Percentiles rank a stretch among this genome's conserved stretches.
phyloP scores from a whole-genome alignment of 2,113 vertebrate genomes.

The Pseudorhombus dupliciocellatus region DNA sequence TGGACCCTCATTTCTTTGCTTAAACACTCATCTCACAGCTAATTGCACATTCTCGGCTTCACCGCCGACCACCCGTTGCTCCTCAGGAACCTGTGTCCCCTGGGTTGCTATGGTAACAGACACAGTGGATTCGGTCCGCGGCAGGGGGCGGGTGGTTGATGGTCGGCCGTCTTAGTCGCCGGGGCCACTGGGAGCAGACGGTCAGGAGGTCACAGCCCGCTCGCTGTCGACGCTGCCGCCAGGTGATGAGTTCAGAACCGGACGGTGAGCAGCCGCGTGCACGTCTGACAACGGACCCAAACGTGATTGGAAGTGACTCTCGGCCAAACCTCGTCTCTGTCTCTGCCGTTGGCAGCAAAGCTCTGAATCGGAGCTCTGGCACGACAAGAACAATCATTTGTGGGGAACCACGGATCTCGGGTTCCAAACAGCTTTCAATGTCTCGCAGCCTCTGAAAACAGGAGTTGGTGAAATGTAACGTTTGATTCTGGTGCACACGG shows the following conservation, averaged over 20 bases:
- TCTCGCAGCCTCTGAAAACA: no score
- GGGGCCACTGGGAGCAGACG: neutral
- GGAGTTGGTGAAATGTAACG: no score
- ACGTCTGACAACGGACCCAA: neutral
- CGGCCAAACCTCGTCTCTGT: no score
- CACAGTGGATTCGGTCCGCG: constrained; percentile 4
- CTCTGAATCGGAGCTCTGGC: no score
- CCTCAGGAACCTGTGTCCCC: constrained; percentile 29
- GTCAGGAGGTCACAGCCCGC: constrained; percentile 13
- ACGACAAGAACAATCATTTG: no score
- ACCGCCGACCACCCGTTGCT: constrained; percentile 5
- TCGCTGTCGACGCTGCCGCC: constrained; percentile 31
- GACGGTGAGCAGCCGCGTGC: no score
- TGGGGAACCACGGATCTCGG: no score
- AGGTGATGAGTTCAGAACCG: constrained; percentile 30
- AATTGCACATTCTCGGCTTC: constrained; percentile 1
- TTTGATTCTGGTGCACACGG: no score
- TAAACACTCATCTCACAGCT: no score
- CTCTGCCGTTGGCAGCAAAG: no score
- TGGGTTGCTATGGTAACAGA: constrained; percentile 65
- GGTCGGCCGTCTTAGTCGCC: constrained; percentile 6
- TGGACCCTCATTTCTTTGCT: neutral
- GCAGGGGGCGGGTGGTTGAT: neutral
- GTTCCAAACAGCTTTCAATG: no score
- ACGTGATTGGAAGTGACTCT: neutral